Percentiles rank a stretch among this genome's conserved stretches.
phyloP scores from a whole-genome alignment of 2,888 invertebrate genomes.

The Apotomis capreana region DNA sequence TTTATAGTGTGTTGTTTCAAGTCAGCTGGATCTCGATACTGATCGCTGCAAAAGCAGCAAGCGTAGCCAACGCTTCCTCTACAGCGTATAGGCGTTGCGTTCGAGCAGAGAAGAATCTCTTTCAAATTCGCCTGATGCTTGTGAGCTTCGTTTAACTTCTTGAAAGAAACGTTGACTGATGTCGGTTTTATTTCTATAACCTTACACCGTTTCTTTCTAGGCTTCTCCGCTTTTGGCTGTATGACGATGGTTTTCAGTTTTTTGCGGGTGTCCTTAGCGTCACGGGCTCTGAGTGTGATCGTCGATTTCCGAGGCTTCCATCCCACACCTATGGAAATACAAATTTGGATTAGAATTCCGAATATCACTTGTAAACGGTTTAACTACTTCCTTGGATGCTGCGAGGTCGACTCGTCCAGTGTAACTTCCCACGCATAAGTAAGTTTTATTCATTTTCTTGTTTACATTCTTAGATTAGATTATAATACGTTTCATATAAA shows the following conservation, averaged over 20 bases:
- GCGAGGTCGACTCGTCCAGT: background rate
- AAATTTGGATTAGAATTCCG: slow-evolving; percentile 32
- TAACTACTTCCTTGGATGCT: background rate
- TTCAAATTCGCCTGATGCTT: slow-evolving; percentile 62
- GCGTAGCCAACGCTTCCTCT: slow-evolving; percentile 61
- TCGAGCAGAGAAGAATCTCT: slow-evolving; percentile 61
- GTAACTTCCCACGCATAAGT: background rate
- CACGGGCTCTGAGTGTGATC: slow-evolving; percentile 2
- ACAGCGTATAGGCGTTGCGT: slow-evolving; percentile 68
- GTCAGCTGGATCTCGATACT: slow-evolving; percentile 56
- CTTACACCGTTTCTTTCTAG: slow-evolving; percentile 34
- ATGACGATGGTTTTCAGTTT: slow-evolving; percentile 37
- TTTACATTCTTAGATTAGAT: too few species aligned
- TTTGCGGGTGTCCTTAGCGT: slow-evolving; percentile 18
- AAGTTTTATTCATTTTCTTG: background rate
- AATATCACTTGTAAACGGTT: background rate
- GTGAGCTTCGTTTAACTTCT: slow-evolving; percentile 46
- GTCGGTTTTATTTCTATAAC: slow-evolving; percentile 33
- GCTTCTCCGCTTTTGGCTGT: slow-evolving; percentile 25
- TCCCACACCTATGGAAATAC: slow-evolving; percentile 39
- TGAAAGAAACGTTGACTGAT: slow-evolving; percentile 28
- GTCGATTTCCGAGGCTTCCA: slow-evolving; percentile 30
- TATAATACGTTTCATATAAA: too few species aligned
- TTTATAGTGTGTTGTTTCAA: slow-evolving; percentile 62
- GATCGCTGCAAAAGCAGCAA: slow-evolving; percentile 64